Percentiles rank a stretch among this genome's conserved stretches.
phyloP scores from a whole-genome alignment of 2,113 vertebrate genomes.

The Megalops atlanticus region DNA sequence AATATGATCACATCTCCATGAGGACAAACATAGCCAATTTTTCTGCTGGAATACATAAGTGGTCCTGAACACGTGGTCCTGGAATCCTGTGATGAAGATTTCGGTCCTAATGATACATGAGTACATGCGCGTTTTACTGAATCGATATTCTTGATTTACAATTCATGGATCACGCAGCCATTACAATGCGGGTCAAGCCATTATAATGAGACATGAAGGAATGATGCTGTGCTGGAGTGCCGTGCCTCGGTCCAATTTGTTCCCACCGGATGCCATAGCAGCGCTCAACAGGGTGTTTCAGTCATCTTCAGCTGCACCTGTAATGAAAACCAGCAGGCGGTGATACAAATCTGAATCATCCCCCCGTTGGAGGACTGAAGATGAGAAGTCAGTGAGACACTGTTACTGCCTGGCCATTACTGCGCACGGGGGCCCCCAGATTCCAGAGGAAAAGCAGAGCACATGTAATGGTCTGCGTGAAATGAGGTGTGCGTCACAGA shows the following conservation, averaged over 20 bases:
- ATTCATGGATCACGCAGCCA: background rate
- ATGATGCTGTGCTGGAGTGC: background rate
- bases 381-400: background rate
- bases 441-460: background rate
- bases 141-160: background rate
- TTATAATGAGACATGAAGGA: background rate
- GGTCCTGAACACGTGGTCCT: background rate
- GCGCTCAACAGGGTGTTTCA: background rate
- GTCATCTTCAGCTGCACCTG: background rate
- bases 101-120: background rate
- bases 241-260: background rate
- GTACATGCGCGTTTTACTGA: background rate
- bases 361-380: background rate
- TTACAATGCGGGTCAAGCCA: background rate
- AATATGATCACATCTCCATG: background rate
- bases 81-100: background rate
- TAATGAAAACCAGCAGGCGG: background rate
- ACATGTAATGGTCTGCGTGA: too few relatives aligned
- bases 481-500: too few relatives aligned
- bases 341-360: background rate
- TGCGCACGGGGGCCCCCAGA: background rate
- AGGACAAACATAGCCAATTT: background rate
- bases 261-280: background rate
- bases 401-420: background rate
- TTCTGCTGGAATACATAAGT: background rate